These are phyloP conservation scores for Choloepus didactylus DNA, from an alignment of 2,797 vertebrate genomes.

Conservation along the genomic window DNA sequence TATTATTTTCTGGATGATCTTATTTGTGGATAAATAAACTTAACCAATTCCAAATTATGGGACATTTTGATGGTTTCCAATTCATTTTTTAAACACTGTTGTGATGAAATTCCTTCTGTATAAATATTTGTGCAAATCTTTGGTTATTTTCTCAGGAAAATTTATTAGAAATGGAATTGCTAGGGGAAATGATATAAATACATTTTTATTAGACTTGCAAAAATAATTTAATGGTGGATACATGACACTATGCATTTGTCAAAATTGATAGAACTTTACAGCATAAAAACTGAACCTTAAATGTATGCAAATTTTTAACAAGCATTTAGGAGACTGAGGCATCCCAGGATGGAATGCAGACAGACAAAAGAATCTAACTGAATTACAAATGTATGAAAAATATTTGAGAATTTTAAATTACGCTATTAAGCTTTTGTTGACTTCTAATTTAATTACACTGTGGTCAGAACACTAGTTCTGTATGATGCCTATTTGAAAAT, in stretches of 20 bases:
- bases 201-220: background rate
- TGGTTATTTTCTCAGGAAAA: conserved; percentile 19
- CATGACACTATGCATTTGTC: background rate
- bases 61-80: background rate
- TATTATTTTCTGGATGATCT: background rate
- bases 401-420: background rate
- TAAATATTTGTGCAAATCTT: background rate
- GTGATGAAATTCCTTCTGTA: background rate
- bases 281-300: background rate
- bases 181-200: background rate
- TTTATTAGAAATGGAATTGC: conserved; percentile 25
- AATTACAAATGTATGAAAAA: background rate
- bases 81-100: background rate
- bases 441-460: background rate
- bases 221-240: background rate
- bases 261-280: background rate
- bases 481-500: background rate
- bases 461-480: background rate
- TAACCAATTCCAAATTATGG: background rate
- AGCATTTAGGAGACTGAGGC: background rate
- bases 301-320: background rate
- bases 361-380: background rate
- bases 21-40: background rate
- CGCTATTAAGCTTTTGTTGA: background rate
- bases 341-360: background rate